phyloP scores from a whole-genome alignment of 1,140 invertebrate species.

The Bombus terrestris region DNA sequence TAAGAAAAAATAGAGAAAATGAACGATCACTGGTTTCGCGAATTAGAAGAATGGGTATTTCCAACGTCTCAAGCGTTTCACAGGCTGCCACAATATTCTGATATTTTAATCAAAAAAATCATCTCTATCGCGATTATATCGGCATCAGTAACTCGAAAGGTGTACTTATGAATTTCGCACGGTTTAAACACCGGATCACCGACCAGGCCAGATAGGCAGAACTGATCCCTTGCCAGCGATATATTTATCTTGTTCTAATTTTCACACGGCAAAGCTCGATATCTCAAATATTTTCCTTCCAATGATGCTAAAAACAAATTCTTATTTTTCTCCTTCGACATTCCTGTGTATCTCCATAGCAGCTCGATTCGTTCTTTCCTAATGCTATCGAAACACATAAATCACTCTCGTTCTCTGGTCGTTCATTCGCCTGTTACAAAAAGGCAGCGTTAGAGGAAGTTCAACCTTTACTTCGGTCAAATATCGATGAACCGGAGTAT shows the following conservation, averaged over 20 bases:
- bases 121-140: neutral
- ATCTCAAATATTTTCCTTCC: neutral
- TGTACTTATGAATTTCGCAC: constrained; percentile 2
- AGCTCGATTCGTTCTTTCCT: neutral
- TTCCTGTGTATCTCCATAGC: neutral
- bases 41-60: neutral
- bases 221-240: constrained; percentile 54
- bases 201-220: constrained; percentile 11
- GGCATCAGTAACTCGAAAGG: too few species aligned
- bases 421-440: neutral
- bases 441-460: too few species aligned
- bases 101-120: neutral
- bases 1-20: neutral
- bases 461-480: neutral
- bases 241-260: constrained; percentile 65
- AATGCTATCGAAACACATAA: neutral
- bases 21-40: neutral
- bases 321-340: neutral
- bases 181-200: neutral
- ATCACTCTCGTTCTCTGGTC: neutral
- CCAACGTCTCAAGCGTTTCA: neutral
- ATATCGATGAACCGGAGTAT: neutral
- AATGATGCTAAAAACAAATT: neutral
- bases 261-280: neutral
- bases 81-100: neutral